Conservation (phyloP, 2,113 vertebrate genomes). For the Scomber scombrus region DNA sequence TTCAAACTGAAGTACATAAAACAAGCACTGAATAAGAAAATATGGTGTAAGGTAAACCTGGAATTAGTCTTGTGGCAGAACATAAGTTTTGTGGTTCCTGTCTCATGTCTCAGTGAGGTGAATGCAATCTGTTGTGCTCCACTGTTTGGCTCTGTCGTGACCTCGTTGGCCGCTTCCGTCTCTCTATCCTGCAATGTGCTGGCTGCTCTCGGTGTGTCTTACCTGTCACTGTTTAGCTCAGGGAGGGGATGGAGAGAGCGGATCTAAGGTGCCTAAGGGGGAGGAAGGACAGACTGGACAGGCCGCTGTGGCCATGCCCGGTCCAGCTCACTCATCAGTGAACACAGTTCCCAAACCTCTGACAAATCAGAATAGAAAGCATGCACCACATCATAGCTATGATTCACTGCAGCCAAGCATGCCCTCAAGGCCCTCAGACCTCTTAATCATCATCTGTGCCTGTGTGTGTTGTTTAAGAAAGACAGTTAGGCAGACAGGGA, state of each 20-base stretch:
- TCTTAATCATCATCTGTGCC: slow-evolving; percentile 75
- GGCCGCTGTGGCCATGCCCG: slow-evolving; percentile 61
- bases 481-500: slow-evolving; percentile 56
- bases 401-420: slow-evolving; percentile 78
- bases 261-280: slow-evolving; percentile 42
- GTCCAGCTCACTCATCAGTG: slow-evolving; percentile 75
- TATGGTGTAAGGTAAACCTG: background rate
- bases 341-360: slow-evolving; percentile 72
- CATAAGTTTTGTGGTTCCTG: background rate
- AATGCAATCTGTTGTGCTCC: slow-evolving; percentile 1
- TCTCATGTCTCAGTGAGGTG: background rate
- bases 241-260: slow-evolving; percentile 31
- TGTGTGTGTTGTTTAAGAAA: slow-evolving; percentile 61
- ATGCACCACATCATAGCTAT: slow-evolving; percentile 77
- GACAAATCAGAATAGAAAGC: slow-evolving; percentile 82
- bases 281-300: slow-evolving; percentile 44
- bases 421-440: slow-evolving; percentile 66
- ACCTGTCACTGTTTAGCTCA: slow-evolving; percentile 63
- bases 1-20: no score
- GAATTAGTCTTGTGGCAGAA: background rate
- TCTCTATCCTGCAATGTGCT: slow-evolving; percentile 2
- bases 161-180: slow-evolving; percentile 35
- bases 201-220: slow-evolving; percentile 40
- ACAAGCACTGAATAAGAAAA: background rate
- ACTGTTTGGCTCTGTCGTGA: slow-evolving; percentile 29